phyloP scores from a whole-genome alignment of 2,797 vertebrate species.

The Enteromius unitaeniatus region DNA sequence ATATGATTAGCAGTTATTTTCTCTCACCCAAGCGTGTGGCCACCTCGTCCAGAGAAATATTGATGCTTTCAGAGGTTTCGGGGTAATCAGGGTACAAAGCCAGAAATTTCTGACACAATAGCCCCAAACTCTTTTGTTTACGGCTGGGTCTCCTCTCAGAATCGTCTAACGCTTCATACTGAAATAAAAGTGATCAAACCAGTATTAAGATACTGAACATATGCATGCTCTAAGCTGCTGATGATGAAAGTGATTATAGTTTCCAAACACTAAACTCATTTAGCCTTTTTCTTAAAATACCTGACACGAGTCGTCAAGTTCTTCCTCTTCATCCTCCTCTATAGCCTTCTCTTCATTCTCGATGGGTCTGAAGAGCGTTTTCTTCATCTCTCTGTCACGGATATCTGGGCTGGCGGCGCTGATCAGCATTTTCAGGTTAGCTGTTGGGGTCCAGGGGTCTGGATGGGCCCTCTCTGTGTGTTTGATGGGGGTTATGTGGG shows the following conservation, averaged over 20 bases:
- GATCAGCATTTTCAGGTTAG: slow-evolving; percentile 96
- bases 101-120: slow-evolving; percentile 94
- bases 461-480: slow-evolving; percentile 74
- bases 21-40: slow-evolving; percentile 91
- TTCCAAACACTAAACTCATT: not conserved
- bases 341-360: slow-evolving; percentile 82
- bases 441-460: slow-evolving; percentile 95
- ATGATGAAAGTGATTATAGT: not conserved
- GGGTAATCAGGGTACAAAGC: slow-evolving; percentile 90
- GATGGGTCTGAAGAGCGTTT: slow-evolving; percentile 89
- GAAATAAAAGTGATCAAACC: not conserved
- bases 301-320: slow-evolving; percentile 71
- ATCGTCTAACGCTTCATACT: slow-evolving; percentile 82
- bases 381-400: slow-evolving; percentile 91
- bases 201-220: not conserved
- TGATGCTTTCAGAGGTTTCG: slow-evolving; percentile 80
- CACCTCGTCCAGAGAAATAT: slow-evolving; percentile 94
- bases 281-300: slow-evolving; percentile 66
- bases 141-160: slow-evolving; percentile 90
- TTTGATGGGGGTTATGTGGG: slow-evolving; percentile 89
- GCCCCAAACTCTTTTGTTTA: slow-evolving; percentile 95
- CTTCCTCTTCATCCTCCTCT: slow-evolving; percentile 76
- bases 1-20: slow-evolving; percentile 84
- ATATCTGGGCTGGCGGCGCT: slow-evolving; percentile 96
- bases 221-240: not conserved